Evolutionary conservation across 2,888 invertebrate genomes (phyloP), one percentile per base, ranked within the genome.

Genomic region (Cantharis lateralis): DNA sequence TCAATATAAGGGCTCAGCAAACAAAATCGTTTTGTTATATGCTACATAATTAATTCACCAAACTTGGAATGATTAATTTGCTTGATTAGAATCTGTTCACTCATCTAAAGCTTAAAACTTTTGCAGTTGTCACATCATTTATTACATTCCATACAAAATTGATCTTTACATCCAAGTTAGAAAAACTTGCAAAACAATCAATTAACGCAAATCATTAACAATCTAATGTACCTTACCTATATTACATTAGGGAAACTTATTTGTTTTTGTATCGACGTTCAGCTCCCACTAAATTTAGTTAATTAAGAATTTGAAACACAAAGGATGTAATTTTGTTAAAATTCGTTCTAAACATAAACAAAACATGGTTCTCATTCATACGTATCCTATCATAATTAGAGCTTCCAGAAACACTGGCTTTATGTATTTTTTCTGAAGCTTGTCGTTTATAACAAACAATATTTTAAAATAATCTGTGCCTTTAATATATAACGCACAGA

Each of bases 71-170:
- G 48, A 48, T 48, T 48, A 48, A 48, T 48, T 48, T 48, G 48
- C 48, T 48, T 48, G 48, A 48, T 48, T 48, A 48, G 48, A 48
- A 48, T 48, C 48, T 48, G 48, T 48, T n/a, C 62, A 26, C 68
- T 68, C 68, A 73, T 73, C 68, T 73, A 48, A 32, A 63, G 68
- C 68, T 15, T 20, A 68, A 73, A 73, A 73, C 68, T 68, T 73
- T 66, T 64, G 18, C 72, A 48, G 79, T 79, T 72, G 77, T 79
- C 80, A 71, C 81, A 81, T 81, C 81, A 80, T 81, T 81, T 81
- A 81, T 80, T 78, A 80, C 80, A 78, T 80, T 77, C 76, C 75
- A 80, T 79, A 76, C 80, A 77, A 81, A 77, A 79, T 78, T 76
- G 72, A 80, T 80, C 75, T 78, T 48, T 48, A 48, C n/a, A 48